A percentile compares a stretch with the other conserved stretches of the same genome.
Conservation (phyloP, 2,797 vertebrate species). For the Melopsittacus undulatus region DNA sequence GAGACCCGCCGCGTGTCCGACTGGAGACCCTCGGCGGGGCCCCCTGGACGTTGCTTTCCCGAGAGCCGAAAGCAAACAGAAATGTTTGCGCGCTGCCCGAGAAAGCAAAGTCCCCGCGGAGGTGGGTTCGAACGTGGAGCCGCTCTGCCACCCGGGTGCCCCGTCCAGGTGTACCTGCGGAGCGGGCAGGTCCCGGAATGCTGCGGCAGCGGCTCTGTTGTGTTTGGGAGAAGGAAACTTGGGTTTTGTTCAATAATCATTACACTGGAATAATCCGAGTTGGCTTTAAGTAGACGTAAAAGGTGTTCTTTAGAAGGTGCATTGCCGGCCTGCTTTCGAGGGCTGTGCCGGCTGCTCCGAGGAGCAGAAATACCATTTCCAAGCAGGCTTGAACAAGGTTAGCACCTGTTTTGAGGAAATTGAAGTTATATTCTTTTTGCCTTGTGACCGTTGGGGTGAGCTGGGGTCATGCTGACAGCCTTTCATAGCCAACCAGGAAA, state of each 20-base stretch:
- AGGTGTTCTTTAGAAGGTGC: fast-evolving
- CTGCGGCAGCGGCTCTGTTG: background rate
- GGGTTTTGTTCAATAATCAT: too few species aligned
- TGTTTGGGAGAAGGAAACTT: background rate
- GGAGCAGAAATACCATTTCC: fast-evolving
- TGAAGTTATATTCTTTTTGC: background rate
- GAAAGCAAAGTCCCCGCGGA: background rate
- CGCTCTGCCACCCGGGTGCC: fast-evolving
- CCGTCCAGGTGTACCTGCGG: too few species aligned
- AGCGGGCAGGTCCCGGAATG: fast-evolving
- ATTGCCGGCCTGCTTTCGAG: fast-evolving
- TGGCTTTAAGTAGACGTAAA: background rate
- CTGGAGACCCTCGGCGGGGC: background rate
- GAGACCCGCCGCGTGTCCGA: background rate
- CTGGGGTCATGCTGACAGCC: background rate
- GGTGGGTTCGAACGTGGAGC: background rate
- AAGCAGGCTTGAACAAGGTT: fast-evolving
- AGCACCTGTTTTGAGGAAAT: background rate
- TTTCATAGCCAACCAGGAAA: background rate
- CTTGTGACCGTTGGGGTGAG: background rate
- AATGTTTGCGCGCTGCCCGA: background rate
- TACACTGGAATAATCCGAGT: background rate
- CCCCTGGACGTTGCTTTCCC: background rate
- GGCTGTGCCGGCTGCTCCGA: background rate
- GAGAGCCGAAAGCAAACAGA: background rate